phyloP scores from a whole-genome alignment of 92 coral and sea anemone genomes.

The Pocillopora grandis region DNA sequence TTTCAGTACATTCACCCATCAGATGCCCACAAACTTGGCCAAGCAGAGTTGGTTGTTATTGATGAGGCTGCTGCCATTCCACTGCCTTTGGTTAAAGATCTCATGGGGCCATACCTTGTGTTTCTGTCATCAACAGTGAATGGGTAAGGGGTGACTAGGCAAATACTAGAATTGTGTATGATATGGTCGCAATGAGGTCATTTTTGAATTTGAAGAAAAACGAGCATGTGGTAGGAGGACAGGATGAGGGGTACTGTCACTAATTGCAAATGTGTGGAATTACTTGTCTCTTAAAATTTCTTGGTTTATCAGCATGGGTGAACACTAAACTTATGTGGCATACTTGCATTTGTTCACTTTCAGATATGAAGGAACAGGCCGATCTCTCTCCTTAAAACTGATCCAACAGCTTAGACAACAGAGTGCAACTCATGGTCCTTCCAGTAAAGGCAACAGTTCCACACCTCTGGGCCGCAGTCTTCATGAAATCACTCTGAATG shows the following conservation, averaged over 20 bases:
- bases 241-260: too few relatives aligned
- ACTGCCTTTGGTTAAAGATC: conserved; percentile 88
- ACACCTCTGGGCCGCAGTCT: conserved; percentile 76
- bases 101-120: conserved; percentile 92
- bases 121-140: conserved; percentile 94
- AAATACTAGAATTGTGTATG: too few relatives aligned
- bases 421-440: conserved; percentile 68
- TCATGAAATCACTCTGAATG: conserved; percentile 79
- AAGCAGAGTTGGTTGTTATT: conserved; percentile 92
- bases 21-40: conserved; percentile 98
- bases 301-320: neutral
- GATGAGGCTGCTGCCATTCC: conserved; percentile 99
- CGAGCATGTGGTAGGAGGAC: too few relatives aligned
- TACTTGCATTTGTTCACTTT: neutral
- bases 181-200: too few relatives aligned
- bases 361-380: conserved; percentile 97
- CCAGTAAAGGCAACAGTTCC: conserved; percentile 46
- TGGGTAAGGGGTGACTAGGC: conserved; percentile 63
- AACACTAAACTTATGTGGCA: neutral
- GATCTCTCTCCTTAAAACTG: conserved; percentile 90
- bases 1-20: conserved; percentile 93
- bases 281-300: too few relatives aligned
- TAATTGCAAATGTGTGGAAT: too few relatives aligned
- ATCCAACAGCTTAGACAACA: conserved; percentile 89
- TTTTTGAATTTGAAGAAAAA: too few relatives aligned